A percentile compares a stretch with the other conserved stretches of the same genome.
phyloP scores from a whole-genome alignment of 2,888 invertebrate genomes.

The Agapostemon virescens region DNA sequence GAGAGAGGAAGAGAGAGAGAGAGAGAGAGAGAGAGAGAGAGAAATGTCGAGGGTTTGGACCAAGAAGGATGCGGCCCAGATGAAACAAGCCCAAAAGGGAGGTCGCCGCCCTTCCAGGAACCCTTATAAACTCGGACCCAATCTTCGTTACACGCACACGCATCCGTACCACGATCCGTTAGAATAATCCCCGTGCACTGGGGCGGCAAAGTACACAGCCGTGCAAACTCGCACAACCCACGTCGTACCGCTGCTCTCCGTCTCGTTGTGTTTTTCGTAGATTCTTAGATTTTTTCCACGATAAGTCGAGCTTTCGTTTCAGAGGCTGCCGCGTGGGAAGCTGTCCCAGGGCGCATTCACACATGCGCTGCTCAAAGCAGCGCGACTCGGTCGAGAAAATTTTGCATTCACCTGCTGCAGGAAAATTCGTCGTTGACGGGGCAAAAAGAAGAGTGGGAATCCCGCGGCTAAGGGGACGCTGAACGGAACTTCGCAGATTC shows the following conservation, averaged over 20 bases:
- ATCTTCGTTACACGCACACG: conserved; percentile 62
- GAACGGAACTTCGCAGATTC: no score
- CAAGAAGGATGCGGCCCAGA: conserved; percentile 73
- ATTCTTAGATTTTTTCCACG: conserved; percentile 58
- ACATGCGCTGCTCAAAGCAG: conserved; percentile 35
- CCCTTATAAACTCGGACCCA: conserved; percentile 78
- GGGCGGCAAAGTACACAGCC: conserved; percentile 35
- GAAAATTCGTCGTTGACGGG: conserved; percentile 14
- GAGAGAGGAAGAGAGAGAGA: not conserved
- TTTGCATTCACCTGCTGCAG: not conserved
- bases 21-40: conserved; percentile 1
- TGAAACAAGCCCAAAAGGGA: conserved; percentile 78
- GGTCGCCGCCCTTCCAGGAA: conserved; percentile 79
- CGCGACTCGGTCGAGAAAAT: not conserved
- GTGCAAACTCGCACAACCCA: conserved; percentile 20
- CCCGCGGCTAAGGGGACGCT: no score
- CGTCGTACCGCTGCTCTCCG: not conserved
- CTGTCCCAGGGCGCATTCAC: conserved; percentile 69
- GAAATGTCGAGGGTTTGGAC: conserved; percentile 30
- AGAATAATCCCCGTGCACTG: conserved; percentile 58
- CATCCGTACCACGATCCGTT: conserved; percentile 48
- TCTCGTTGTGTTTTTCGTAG: conserved; percentile 52
- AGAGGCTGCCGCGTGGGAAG: conserved; percentile 71
- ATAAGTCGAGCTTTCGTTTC: conserved; percentile 56
- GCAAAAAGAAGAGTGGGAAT: no score